Conservation (phyloP, 2,888 invertebrate species). For the Laspeyria flexula region DNA sequence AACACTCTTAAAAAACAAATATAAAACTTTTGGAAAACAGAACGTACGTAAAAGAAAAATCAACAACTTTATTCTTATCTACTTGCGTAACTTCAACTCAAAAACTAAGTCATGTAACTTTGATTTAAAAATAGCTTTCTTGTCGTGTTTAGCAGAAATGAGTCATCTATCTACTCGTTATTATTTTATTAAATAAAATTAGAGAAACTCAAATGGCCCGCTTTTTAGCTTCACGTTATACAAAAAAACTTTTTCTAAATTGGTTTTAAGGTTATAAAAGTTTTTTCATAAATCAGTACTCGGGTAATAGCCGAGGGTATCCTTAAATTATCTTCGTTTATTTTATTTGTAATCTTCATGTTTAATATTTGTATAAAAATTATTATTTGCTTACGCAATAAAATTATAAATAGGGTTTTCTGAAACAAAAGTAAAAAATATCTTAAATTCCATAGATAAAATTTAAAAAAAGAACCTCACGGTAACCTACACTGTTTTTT, state of each 20-base stretch:
- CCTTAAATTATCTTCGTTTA: slow-evolving; percentile 58
- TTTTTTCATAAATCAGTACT: slow-evolving; percentile 73
- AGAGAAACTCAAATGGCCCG: slow-evolving; percentile 55
- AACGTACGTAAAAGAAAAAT: slow-evolving; percentile 26
- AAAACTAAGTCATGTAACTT: slow-evolving; percentile 22
- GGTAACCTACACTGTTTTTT: no score
- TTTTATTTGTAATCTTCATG: slow-evolving; percentile 43
- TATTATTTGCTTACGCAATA: neutral
- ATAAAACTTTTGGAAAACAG: slow-evolving; percentile 36
- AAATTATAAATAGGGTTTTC: no score
- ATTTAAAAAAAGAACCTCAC: no score
- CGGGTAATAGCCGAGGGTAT: slow-evolving; percentile 57
- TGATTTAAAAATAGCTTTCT: slow-evolving; percentile 23
- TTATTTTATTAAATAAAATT: slow-evolving; percentile 47
- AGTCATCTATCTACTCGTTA: slow-evolving; percentile 27
- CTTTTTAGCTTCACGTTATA: slow-evolving; percentile 58
- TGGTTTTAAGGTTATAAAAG: slow-evolving; percentile 68
- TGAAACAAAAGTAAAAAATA: no score
- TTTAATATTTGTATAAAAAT: neutral
- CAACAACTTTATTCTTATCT: slow-evolving; percentile 28
- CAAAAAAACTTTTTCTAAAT: slow-evolving; percentile 68
- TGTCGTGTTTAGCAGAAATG: slow-evolving; percentile 13
- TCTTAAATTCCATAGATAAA: no score
- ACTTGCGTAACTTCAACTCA: slow-evolving; percentile 13
- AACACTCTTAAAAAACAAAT: slow-evolving; percentile 30